These are phyloP conservation scores for Myotis myotis DNA, from an alignment of 2,797 vertebrate genomes.

Conservation along the genomic window DNA sequence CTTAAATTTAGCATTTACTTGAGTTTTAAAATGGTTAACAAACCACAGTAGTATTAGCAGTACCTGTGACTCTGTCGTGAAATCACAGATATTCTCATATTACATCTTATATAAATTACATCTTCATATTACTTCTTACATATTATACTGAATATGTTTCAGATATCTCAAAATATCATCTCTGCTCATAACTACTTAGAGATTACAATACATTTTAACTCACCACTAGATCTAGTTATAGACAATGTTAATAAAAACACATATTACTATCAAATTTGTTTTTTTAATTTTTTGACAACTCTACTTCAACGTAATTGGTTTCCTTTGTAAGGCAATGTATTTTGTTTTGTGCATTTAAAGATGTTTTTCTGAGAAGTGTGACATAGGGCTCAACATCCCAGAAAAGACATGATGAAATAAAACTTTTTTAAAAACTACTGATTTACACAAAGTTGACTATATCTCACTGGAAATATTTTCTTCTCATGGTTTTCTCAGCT, in stretches of 20 bases:
- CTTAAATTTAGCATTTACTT: slow-evolving; percentile 15
- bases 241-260: slow-evolving; percentile 3
- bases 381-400: neutral
- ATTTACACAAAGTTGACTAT: neutral
- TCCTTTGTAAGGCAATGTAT: neutral
- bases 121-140: neutral
- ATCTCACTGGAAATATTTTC: slow-evolving; percentile 1
- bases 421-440: neutral
- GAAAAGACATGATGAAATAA: neutral
- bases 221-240: neutral
- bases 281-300: neutral
- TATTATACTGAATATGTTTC: neutral
- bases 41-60: neutral
- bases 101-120: neutral
- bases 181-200: neutral
- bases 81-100: neutral
- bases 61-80: neutral
- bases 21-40: slow-evolving; percentile 30
- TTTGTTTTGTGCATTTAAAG: slow-evolving; percentile 11
- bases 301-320: neutral
- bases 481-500: slow-evolving; percentile 3
- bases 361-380: slow-evolving; percentile 3
- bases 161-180: neutral
- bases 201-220: neutral
- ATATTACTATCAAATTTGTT: neutral